Base-by-base conservation (phyloP, 2,113 vertebrate species). In the Calypte anna region DNA sequence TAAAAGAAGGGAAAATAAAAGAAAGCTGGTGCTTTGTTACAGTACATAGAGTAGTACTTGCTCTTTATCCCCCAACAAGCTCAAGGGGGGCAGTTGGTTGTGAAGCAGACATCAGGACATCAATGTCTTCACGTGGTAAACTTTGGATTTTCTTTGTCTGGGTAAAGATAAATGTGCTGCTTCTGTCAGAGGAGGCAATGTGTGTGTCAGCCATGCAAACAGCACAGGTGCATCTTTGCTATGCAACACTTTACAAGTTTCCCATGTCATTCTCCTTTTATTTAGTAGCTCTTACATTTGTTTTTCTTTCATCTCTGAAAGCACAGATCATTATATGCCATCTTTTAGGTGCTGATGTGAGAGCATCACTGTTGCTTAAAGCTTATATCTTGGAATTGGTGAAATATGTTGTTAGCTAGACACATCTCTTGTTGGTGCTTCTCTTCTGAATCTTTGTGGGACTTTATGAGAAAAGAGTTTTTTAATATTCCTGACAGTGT, bases 301-400 rank as follows among this genome's bases (percentile, higher is more conserved):
- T 88, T 88, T 87, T 70, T 69, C 93, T 95, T 96, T 95, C 46
- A 84, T 94, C 79, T 96, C 74, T 82, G 90, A 91, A 95, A 96
- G 76, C 55, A 64, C 62, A 90, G 85, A 90, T 96, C 87, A 57
- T 91, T 93, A 79, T 62, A 21, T 87, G 88, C 66, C 53, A 18
- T 83, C 90, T 94, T 58, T 82, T 59, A 74, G 68, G 50, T 82
- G 72, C 8, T 94, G 82, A 91, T 93, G 27, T 28, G 30, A 75
- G 50, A 82, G 11, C 59, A 76, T 87, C 54, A 64, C 53, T 58
- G 78, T 67, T 7, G 11, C 68, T 83, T 87, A 78, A 93, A 58
- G 55, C 72, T 85, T 82, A 1, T 88, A n/a, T 62, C 38, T 64
- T 63, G 8, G 63, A 86, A 74, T 58, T 25, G 9, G 28, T 53